Conservation (phyloP, 2,797 vertebrate species). For the Enteromius treurensis region DNA sequence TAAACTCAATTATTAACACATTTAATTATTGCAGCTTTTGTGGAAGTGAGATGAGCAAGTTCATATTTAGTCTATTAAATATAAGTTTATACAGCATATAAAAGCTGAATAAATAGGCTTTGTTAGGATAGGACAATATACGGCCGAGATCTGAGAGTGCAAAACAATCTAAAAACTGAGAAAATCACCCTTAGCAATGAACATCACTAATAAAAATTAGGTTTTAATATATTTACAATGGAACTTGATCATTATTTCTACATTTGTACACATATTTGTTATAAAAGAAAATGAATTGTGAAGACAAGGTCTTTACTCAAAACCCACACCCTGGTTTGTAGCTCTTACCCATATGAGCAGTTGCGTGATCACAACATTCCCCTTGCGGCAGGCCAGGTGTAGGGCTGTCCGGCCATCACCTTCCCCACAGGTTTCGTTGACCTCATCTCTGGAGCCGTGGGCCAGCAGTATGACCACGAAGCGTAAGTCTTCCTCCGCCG, state of each 20-base stretch:
- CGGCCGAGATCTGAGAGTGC: too few relatives aligned
- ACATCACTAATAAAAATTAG: too few relatives aligned
- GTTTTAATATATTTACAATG: too few relatives aligned
- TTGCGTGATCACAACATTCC: constrained; percentile 90
- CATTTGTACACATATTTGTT: too few relatives aligned
- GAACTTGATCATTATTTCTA: too few relatives aligned
- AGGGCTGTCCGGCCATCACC: constrained; percentile 90
- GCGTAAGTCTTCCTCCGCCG: constrained; percentile 89
- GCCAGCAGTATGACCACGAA: constrained; percentile 89
- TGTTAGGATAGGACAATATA: too few relatives aligned
- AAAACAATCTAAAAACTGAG: too few relatives aligned
- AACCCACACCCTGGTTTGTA: neutral
- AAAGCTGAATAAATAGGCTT: too few relatives aligned
- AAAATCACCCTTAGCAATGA: too few relatives aligned
- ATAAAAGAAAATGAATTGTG: neutral
- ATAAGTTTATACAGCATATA: too few relatives aligned
- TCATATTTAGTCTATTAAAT: neutral
- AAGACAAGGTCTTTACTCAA: neutral
- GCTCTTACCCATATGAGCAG: constrained; percentile 92
- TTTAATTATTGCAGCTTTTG: neutral
- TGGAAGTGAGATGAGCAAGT: neutral
- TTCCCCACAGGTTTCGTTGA: constrained; percentile 94
- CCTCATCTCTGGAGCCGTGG: constrained; percentile 89
- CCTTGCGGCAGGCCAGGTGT: constrained; percentile 91
- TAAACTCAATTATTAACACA: neutral